A percentile compares a stretch with the other conserved stretches of the same genome.
Conservation (phyloP, 1,140 invertebrate genomes). For the Chironomus striatipennis region DNA sequence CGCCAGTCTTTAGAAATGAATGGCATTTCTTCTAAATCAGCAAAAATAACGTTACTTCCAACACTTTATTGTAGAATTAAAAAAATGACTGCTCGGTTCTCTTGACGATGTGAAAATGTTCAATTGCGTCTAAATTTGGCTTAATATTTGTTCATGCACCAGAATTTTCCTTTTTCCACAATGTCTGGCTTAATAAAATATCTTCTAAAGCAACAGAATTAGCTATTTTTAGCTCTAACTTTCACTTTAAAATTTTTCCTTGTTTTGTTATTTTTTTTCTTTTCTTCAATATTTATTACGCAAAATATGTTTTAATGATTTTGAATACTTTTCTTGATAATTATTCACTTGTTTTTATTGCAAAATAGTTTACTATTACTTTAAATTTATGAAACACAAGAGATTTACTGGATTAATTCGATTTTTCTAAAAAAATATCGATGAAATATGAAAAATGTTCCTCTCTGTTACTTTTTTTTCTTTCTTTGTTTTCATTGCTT, state of each 20-base stretch:
- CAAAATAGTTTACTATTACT: not conserved
- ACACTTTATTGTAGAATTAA: not conserved
- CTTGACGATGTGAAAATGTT: not conserved
- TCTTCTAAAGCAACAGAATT: not conserved
- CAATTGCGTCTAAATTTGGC: not conserved
- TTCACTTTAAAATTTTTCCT: conserved; percentile 14
- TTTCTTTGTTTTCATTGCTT: not conserved
- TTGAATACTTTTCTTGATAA: not conserved
- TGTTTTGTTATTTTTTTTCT: not conserved
- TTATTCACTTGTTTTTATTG: not conserved
- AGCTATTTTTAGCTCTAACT: not conserved
- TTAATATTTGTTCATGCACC: not conserved
- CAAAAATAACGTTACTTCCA: not conserved
- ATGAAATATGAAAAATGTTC: not conserved
- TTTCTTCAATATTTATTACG: not conserved
- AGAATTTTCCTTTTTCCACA: not conserved
- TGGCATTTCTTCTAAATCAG: conserved; percentile 63
- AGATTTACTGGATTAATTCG: not conserved
- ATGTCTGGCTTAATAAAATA: conserved; percentile 3
- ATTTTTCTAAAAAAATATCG: not conserved
- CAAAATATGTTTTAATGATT: conserved; percentile 10
- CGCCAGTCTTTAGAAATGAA: conserved; percentile 91
- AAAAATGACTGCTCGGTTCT: not conserved
- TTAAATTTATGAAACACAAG: not conserved
- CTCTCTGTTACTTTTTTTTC: no score